Base-by-base conservation (phyloP, 2,888 invertebrate genomes). In the Caenorhabditis parvicauda region DNA sequence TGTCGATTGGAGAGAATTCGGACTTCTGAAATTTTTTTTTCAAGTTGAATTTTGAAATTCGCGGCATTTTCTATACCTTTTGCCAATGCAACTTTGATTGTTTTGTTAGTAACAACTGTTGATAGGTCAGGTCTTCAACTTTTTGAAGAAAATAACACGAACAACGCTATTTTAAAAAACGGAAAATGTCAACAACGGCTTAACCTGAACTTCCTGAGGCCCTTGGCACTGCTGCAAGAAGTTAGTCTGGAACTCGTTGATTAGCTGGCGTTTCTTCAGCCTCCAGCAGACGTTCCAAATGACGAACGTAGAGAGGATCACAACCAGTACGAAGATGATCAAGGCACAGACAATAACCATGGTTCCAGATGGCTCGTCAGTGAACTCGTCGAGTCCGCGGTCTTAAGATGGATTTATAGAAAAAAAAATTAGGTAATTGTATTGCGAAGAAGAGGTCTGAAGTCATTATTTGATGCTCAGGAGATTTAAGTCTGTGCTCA, bases 221-320 rank as follows among this genome's bases (percentile, higher is more conserved):
- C n/a, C 21, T 24, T 24, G 17, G 24, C n/a, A 43, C 4, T 43
- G 12, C 52, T 71, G 37, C 14, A 12, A 35, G 27, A 21, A 21
- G 12, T 52, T 27, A 24, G 14, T 29, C 27, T 7, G 6, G 3
- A 51, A 28, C n/a, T 43, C 21, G 25, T 22, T 1, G 17, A 41
- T 21, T 14, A 21, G 21, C 2, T 25, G 45, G 29, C 59, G 25
- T 39, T 68, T 68, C 21, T 68, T 60, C 9, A 59, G 59, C 19
- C 54, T 56, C 67, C 67, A 68, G 38, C 67, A 68, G 12, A 59
- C 21, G 19, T 60, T 53, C 54, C 67, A 64, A 21, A 64, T 37
- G 19, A 59, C 39, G 29, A 59, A 63, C 1, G 62, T 62, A 27
- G 49, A 45, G 6, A 63, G 14, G 1, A 57, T 25, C 17, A 52